These are phyloP conservation scores for Cephonodes hylas DNA, from an alignment of 2,888 invertebrate genomes.

Conservation along the genomic window DNA sequence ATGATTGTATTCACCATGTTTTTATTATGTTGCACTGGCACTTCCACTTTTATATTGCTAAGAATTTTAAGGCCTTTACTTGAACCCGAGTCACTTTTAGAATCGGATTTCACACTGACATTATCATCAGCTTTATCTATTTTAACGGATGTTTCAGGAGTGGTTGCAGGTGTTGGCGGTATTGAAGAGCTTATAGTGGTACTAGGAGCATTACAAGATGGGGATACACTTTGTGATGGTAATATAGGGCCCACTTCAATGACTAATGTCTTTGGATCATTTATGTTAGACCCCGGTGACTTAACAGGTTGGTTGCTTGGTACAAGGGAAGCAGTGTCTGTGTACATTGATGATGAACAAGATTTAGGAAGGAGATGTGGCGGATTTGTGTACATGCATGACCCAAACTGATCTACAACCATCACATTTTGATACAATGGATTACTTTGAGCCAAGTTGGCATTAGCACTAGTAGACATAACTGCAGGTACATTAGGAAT, in stretches of 20 bases:
- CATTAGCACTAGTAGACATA: constrained; percentile 51
- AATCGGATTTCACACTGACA: constrained; percentile 36
- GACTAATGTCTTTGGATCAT: constrained; percentile 64
- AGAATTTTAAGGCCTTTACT: constrained; percentile 74
- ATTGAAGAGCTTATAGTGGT: not conserved
- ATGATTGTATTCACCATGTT: constrained; percentile 72
- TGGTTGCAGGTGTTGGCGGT: constrained; percentile 9
- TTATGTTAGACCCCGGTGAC: constrained; percentile 35
- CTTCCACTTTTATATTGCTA: constrained; percentile 79
- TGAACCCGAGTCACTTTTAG: constrained; percentile 48
- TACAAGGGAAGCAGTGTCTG: constrained; percentile 37
- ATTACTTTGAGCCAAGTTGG: constrained; percentile 62
- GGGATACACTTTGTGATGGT: not conserved
- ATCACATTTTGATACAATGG: constrained; percentile 75
- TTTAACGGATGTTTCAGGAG: constrained; percentile 24
- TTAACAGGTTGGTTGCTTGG: constrained; percentile 43
- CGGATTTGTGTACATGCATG: constrained; percentile 68
- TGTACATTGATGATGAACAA: constrained; percentile 49
- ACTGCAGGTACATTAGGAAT: constrained; percentile 64
- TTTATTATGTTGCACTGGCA: constrained; percentile 72
- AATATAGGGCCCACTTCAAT: constrained; percentile 69
- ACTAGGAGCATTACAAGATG: constrained; percentile 1
- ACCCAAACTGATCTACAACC: constrained; percentile 73
- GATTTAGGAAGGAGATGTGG: constrained; percentile 57
- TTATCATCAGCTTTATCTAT: constrained; percentile 28